Percentiles rank a stretch among this genome's conserved stretches.
These are phyloP conservation scores for Helicoverpa armigera DNA, from an alignment of 1,140 invertebrate species.

Conservation along the genomic window DNA sequence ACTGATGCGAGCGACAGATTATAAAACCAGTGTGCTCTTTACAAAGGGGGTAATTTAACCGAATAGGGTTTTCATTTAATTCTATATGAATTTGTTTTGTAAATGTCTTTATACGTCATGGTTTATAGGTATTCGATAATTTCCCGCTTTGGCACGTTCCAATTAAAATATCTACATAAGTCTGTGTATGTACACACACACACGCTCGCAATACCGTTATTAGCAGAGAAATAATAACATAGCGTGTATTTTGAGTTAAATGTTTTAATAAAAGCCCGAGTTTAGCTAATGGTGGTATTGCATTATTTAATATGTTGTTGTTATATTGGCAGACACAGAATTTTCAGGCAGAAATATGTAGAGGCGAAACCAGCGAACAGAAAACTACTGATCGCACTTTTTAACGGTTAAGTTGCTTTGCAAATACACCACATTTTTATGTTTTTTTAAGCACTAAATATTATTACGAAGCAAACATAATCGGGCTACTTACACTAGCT, in stretches of 20 bases:
- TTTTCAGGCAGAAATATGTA: no score
- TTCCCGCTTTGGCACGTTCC: not conserved
- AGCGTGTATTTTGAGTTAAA: not conserved
- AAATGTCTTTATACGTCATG: slow-evolving; percentile 37
- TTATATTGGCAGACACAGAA: no score
- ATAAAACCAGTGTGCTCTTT: slow-evolving; percentile 54
- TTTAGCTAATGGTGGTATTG: not conserved
- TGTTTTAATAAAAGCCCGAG: not conserved
- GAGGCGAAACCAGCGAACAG: no score
- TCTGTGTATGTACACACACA: not conserved
- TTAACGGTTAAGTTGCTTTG: no score
- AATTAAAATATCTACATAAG: slow-evolving; percentile 6
- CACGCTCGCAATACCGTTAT: not conserved
- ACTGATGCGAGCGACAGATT: slow-evolving; percentile 67
- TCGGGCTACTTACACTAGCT: no score
- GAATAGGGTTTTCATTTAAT: slow-evolving; percentile 59
- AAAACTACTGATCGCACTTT: no score
- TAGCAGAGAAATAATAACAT: not conserved
- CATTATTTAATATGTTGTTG: no score
- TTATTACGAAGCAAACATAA: no score
- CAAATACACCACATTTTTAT: no score
- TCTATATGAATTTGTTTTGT: slow-evolving; percentile 25
- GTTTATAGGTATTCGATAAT: slow-evolving; percentile 31
- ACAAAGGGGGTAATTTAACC: slow-evolving; percentile 57
- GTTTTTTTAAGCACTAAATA: no score